Evolutionary conservation across 2,888 invertebrate species (phyloP), one percentile per base, ranked within the genome.

Genomic region (Trissolcus brochymenae): DNA sequence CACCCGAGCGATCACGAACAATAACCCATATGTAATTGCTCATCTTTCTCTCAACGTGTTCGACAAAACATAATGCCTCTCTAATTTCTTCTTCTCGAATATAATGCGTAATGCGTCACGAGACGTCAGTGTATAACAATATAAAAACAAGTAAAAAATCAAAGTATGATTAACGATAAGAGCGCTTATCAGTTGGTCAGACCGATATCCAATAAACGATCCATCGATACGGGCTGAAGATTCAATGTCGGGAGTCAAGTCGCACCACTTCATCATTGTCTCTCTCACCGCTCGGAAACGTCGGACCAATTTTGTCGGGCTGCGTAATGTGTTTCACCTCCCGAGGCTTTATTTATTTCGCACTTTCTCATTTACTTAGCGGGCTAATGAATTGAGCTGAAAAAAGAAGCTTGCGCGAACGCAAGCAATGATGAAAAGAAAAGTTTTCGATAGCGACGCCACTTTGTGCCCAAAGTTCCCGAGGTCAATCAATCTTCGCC

Each of bases 341-440:
- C 11, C 35, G 9, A 11, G 35, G 35, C 35, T 2, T 35, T 35
- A 35, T 35, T 62, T 71, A 75, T 67, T 75, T 65, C 56, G 53
- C 60, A 19, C 55, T 73, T 60, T 65, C 60, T 70, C 70, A 77
- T 76, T 77, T 76, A 73, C 67, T 78, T 73, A 67, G 70, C 35
- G 57, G 53, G 55, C 25, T 79, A 68, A 75, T 75, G 72, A 79
- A 79, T 77, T 70, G 65, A 74, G 59, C 50, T 49, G 55, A 64
- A 59, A 67, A 70, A 72, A 16, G 75, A 75, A 72, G 68, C 62
- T 19, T 68, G 57, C 71, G 14, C 25, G 40, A 59, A 62, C 6
- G 54, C 75, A 57, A n/a, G n/a, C n/a, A 68, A 72, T 67, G 59
- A 68, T 67, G 72, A 68, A 75, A 78, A 78, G 75, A 75, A 78